Evolutionary conservation across 2,888 invertebrate species (phyloP).

Genomic region (Sinohyriopsis cumingii): DNA sequence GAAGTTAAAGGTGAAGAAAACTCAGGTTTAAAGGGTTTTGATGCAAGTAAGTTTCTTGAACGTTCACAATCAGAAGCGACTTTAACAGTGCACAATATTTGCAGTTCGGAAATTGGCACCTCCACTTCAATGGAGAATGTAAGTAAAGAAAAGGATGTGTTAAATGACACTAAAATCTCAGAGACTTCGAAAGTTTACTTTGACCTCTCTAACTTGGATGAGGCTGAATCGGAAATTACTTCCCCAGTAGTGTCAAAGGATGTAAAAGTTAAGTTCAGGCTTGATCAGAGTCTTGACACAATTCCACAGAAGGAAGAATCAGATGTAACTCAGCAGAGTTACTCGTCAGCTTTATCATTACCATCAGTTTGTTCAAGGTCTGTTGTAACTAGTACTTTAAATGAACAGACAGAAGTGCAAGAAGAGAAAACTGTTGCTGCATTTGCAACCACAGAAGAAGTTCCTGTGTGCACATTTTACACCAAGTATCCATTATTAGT

Average conservation of each 20-base stretch:
- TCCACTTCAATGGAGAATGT: slow-evolving; percentile 22
- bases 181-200: slow-evolving; percentile 70
- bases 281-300: slow-evolving; percentile 62
- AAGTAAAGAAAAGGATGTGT: slow-evolving; percentile 13
- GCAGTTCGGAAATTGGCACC: slow-evolving; percentile 7
- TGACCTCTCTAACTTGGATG: slow-evolving; percentile 67
- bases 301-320: slow-evolving; percentile 68
- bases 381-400: slow-evolving; percentile 21
- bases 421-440: slow-evolving; percentile 30
- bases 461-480: slow-evolving; percentile 25
- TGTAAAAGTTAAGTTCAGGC: slow-evolving; percentile 22
- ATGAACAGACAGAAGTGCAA: slow-evolving; percentile 31
- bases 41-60: slow-evolving; percentile 60
- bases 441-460: slow-evolving; percentile 18
- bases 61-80: slow-evolving; percentile 67
- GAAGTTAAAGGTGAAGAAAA: no score
- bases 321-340: slow-evolving; percentile 43
- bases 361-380: slow-evolving; percentile 17
- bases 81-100: slow-evolving; percentile 32
- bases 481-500: slow-evolving; percentile 36
- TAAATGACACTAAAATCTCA: slow-evolving; percentile 54
- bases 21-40: slow-evolving; percentile 27
- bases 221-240: slow-evolving; percentile 35
- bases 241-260: slow-evolving; percentile 38
- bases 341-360: slow-evolving; percentile 27